Evolutionary conservation across 30 jellyfish, hydroid and myxozoan species (phyloP).

Genomic region (Cassiopea andromeda): DNA sequence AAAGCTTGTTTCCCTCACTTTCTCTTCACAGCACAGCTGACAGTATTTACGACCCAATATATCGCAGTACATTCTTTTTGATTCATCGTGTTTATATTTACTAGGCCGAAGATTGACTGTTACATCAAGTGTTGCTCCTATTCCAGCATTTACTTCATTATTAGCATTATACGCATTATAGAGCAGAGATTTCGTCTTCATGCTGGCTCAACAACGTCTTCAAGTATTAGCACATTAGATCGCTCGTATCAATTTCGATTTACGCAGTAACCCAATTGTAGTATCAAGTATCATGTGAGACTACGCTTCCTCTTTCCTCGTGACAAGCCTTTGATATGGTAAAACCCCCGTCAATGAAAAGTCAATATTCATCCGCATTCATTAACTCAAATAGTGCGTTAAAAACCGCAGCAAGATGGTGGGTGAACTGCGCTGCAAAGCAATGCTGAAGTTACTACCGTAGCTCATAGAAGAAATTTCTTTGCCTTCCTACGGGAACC

Average conservation of each 20-base stretch:
- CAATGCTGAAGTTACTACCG: no score
- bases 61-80: slow-evolving; percentile 12
- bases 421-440: no score
- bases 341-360: neutral
- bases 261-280: no score
- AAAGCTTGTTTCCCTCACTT: slow-evolving; percentile 2
- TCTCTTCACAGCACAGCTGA: slow-evolving; percentile 20
- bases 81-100: neutral
- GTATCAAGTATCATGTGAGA: no score
- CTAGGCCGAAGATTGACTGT: slow-evolving; percentile 11
- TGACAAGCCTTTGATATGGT: neutral
- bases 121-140: neutral
- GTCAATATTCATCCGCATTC: neutral
- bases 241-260: no score
- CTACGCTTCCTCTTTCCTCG: neutral
- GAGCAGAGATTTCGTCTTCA: no score
- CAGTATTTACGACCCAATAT: slow-evolving; percentile 27
- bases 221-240: no score
- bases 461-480: no score
- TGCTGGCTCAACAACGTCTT: no score
- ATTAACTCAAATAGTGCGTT: neutral
- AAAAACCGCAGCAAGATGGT: no score
- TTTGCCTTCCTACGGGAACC: no score
- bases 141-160: neutral
- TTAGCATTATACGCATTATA: neutral